Evolutionary conservation across 1,140 invertebrate genomes (phyloP).

Genomic region (Listronotus bonariensis): DNA sequence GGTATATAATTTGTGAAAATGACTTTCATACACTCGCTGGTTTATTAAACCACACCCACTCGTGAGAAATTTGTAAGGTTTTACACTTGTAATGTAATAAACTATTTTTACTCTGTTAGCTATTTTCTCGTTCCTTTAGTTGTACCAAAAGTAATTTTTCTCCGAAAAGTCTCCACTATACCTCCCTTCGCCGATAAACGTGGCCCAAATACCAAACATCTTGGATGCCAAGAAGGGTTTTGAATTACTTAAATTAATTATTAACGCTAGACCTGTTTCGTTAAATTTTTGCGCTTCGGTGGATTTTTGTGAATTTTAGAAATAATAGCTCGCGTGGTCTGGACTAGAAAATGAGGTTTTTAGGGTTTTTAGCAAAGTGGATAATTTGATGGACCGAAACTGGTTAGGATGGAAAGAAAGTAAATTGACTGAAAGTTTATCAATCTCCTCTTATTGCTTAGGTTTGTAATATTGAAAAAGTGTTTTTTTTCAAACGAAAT

Average conservation of each 20-base stretch:
- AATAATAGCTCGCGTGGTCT: constrained; percentile 10
- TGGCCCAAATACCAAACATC: constrained; percentile 11
- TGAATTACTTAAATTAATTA: constrained; percentile 19
- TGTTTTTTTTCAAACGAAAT: constrained; percentile 5
- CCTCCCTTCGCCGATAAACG: not conserved
- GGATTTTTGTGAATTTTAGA: constrained; percentile 15
- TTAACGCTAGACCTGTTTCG: constrained; percentile 15
- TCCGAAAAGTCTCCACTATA: not conserved
- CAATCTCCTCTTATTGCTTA: not conserved
- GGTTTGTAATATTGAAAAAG: not conserved
- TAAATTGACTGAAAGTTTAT: constrained; percentile 6
- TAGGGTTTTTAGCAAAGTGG: constrained; percentile 15
- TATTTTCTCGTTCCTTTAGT: too few species aligned
- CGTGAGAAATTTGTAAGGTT: too few species aligned
- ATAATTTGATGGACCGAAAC: constrained; percentile 11
- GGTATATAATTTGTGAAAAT: too few species aligned
- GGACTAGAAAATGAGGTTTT: constrained; percentile 18
- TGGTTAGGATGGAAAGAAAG: not conserved
- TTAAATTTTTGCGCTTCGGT: constrained; percentile 10
- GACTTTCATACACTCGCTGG: too few species aligned
- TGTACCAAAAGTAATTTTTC: not conserved
- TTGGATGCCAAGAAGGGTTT: constrained; percentile 10
- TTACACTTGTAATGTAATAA: too few species aligned
- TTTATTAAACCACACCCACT: too few species aligned
- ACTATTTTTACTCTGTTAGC: too few species aligned